These are phyloP conservation scores for Sprattus sprattus DNA, from an alignment of 2,113 vertebrate genomes.

Conservation along the genomic window DNA sequence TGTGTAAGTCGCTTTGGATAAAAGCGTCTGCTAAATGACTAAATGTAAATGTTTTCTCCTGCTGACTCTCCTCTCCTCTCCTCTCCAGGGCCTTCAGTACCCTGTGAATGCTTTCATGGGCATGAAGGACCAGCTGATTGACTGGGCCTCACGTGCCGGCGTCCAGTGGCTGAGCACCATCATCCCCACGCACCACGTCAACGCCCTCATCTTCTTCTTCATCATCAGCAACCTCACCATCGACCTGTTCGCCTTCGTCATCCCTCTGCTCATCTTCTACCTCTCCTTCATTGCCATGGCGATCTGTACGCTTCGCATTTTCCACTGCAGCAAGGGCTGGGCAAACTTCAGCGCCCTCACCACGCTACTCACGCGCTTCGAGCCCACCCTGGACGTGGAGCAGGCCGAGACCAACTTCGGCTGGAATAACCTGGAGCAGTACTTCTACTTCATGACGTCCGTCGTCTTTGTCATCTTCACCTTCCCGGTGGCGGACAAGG, in stretches of 20 bases:
- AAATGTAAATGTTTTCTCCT: too few relatives aligned
- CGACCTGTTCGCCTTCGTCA: slow-evolving; percentile 88
- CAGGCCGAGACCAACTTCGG: slow-evolving; percentile 94
- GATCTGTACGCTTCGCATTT: slow-evolving; percentile 92
- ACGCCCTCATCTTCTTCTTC: slow-evolving; percentile 96
- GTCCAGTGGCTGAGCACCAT: slow-evolving; percentile 95
- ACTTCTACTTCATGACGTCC: slow-evolving; percentile 88
- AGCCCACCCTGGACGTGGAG: slow-evolving; percentile 89
- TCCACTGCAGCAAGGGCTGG: slow-evolving; percentile 95
- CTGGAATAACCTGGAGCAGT: slow-evolving; percentile 94
- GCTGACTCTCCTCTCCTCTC: slow-evolving; percentile 39
- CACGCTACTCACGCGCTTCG: slow-evolving; percentile 84
- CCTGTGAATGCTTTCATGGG: slow-evolving; percentile 84
- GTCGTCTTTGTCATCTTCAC: slow-evolving; percentile 93
- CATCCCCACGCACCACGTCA: slow-evolving; percentile 94
- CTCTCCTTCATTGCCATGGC: slow-evolving; percentile 95
- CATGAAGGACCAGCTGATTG: slow-evolving; percentile 90
- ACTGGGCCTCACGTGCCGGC: slow-evolving; percentile 89
- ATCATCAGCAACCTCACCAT: slow-evolving; percentile 95
- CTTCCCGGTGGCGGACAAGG: slow-evolving; percentile 88
- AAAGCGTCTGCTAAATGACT: too few relatives aligned
- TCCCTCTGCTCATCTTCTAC: slow-evolving; percentile 95
- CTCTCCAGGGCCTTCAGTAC: slow-evolving; percentile 85
- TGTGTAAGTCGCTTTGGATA: too few relatives aligned
- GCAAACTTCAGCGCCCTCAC: slow-evolving; percentile 90